Evolutionary conservation across 2,888 invertebrate species (phyloP).

Genomic region (Spialia ferax): DNA sequence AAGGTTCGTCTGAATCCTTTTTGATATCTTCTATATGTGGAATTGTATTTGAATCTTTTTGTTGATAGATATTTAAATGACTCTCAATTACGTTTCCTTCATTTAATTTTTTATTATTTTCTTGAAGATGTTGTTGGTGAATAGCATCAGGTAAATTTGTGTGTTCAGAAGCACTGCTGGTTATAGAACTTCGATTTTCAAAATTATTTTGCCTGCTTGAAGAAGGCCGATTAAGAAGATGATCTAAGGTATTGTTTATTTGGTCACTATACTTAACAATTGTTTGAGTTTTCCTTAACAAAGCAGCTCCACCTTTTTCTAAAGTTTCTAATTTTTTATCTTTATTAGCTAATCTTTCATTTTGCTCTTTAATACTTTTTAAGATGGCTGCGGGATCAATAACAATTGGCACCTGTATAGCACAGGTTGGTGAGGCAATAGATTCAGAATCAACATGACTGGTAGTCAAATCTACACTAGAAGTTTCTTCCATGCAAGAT

Average conservation of each 20-base stretch:
- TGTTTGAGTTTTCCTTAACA: constrained; percentile 54
- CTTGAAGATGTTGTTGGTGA: not conserved
- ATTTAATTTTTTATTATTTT: not conserved
- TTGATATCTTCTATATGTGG: not conserved
- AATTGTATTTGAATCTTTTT: not conserved
- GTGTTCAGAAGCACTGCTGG: not conserved
- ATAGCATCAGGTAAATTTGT: not conserved
- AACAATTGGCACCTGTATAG: constrained; percentile 10
- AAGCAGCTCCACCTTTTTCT: constrained; percentile 53
- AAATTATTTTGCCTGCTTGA: constrained; percentile 45
- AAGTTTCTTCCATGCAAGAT: constrained; percentile 57
- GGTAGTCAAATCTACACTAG: constrained; percentile 41
- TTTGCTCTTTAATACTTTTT: constrained; percentile 57
- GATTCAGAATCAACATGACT: constrained; percentile 1
- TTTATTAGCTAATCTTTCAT: constrained; percentile 57
- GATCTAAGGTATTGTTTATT: constrained; percentile 54
- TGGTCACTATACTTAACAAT: constrained; percentile 53
- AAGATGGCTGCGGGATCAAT: constrained; percentile 53
- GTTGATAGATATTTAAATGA: not conserved
- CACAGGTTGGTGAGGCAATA: not conserved
- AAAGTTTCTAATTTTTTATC: constrained; percentile 58
- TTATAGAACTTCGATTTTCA: not conserved
- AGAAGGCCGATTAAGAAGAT: constrained; percentile 56
- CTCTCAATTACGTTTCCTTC: not conserved
- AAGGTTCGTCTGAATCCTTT: not conserved